Evolutionary conservation across 2,797 vertebrate species (phyloP).

Genomic region (Protonibea diacanthus): DNA sequence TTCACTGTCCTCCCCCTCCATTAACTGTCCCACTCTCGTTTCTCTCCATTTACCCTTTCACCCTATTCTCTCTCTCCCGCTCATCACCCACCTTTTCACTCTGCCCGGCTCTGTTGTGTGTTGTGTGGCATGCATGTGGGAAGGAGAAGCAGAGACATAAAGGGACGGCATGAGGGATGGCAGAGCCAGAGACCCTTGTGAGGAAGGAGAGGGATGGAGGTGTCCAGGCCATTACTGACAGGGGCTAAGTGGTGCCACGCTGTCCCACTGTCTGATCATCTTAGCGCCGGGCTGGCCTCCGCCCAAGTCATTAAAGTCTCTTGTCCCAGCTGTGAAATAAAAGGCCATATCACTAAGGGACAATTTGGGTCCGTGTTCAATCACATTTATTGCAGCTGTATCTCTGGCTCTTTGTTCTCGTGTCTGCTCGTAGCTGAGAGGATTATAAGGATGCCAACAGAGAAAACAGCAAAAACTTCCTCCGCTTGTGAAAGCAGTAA

Average conservation of each 20-base stretch:
- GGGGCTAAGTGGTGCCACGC: constrained; percentile 79
- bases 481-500: constrained; percentile 23
- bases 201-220: constrained; percentile 61
- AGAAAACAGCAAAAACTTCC: constrained; percentile 30
- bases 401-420: constrained; percentile 62
- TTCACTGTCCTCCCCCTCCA: constrained; percentile 48
- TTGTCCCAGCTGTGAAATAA: constrained; percentile 76
- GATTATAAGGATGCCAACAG: constrained; percentile 32
- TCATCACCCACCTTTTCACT: constrained; percentile 12
- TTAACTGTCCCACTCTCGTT: constrained; percentile 46
- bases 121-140: constrained; percentile 33
- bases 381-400: constrained; percentile 70
- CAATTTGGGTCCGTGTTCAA: constrained; percentile 65
- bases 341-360: constrained; percentile 72
- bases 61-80: constrained; percentile 33
- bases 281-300: constrained; percentile 72
- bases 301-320: constrained; percentile 81
- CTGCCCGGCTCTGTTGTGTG: constrained; percentile 7
- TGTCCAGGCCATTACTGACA: constrained; percentile 74
- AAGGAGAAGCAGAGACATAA: constrained; percentile 21
- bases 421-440: constrained; percentile 33
- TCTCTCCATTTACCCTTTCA: constrained; percentile 57
- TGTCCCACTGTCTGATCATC: constrained; percentile 70
- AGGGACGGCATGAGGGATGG: constrained; percentile 40
- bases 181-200: constrained; percentile 35